Evolutionary conservation across 2,888 invertebrate species (phyloP), one percentile per base, ranked within the genome.

Genomic region (Sialis lutaria): DNA sequence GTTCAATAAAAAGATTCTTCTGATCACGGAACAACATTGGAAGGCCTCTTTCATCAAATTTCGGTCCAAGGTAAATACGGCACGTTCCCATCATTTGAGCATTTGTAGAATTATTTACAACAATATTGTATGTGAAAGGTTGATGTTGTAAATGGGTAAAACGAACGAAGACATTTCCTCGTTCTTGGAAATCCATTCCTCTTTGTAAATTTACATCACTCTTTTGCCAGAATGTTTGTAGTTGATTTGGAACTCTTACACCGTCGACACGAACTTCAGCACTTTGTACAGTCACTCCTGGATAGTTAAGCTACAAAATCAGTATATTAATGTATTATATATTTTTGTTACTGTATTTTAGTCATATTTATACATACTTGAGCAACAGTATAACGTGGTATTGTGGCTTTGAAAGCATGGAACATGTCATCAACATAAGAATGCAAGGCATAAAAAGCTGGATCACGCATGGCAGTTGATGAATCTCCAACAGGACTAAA

Each of bases 391-490:
- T 89, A 89, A 3, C 79, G 70, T 0, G 78, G 67, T 31, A 89
- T 65, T 9, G 77, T 77, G 50, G 69, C 68, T 64, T 89, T 89
- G 64, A 80, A 79, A 52, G 77, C 71, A 54, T 76, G 73, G 71
- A 88, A 88, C 33, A 89, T 66, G 54, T 84, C 79, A 56, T 89
- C 84, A 30, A 88, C 69, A 59, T 77, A 82, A 0, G 81, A 73
- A 58, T 90, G 89, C 84, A 83, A 88, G 59, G 84, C 77, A 67
- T 88, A 89, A 70, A 89, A 89, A 12, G 82, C 66, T 0, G 89
- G 88, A 64, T 90, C 90, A 2, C 89, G 70, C 87, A 89, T 88
- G 0, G 88, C 84, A 0, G 87, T 87, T 0, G 85, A 75, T 0
- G 83, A 76, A 58, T 88, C 88, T 0, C 86, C 87, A 75, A 89